A percentile compares a stretch with the other conserved stretches of the same genome.
phyloP scores from a whole-genome alignment of 2,797 vertebrate species.

The Gobionotothen gibberifrons region DNA sequence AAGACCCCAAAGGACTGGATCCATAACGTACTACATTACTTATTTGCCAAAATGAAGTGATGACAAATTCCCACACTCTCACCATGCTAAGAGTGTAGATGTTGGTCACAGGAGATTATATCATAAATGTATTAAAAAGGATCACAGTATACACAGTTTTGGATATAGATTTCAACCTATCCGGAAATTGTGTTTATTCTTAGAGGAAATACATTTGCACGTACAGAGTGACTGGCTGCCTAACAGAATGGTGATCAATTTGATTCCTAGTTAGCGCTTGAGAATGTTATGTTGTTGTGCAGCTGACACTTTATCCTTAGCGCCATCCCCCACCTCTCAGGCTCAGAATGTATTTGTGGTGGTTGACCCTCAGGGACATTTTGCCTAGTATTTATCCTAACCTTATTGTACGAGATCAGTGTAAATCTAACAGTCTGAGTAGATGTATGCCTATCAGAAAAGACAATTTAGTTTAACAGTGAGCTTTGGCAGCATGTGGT shows the following conservation, averaged over 20 bases:
- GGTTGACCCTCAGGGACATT: conserved; percentile 1
- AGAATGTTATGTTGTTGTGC: conserved; percentile 1
- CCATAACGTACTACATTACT: background rate
- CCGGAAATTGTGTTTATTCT: background rate
- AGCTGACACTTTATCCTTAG: background rate
- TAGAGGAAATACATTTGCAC: background rate
- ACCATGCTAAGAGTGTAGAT: background rate
- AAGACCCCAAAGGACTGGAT: background rate
- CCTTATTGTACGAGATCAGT: background rate
- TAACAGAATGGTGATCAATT: background rate
- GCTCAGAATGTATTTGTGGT: background rate
- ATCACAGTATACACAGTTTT: too few relatives aligned
- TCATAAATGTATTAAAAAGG: background rate
- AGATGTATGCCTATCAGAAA: background rate
- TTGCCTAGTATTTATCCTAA: background rate
- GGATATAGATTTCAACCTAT: background rate
- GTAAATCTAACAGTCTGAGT: background rate
- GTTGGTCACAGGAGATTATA: background rate
- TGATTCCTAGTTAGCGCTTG: background rate
- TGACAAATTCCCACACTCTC: background rate
- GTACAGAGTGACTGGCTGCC: background rate
- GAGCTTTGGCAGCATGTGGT: background rate
- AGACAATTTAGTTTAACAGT: background rate
- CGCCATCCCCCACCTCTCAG: background rate
- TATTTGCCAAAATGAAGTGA: background rate